A percentile compares a stretch with the other conserved stretches of the same genome.
phyloP scores from a whole-genome alignment of 2,797 vertebrate species.

The Oreortyx pictus region DNA sequence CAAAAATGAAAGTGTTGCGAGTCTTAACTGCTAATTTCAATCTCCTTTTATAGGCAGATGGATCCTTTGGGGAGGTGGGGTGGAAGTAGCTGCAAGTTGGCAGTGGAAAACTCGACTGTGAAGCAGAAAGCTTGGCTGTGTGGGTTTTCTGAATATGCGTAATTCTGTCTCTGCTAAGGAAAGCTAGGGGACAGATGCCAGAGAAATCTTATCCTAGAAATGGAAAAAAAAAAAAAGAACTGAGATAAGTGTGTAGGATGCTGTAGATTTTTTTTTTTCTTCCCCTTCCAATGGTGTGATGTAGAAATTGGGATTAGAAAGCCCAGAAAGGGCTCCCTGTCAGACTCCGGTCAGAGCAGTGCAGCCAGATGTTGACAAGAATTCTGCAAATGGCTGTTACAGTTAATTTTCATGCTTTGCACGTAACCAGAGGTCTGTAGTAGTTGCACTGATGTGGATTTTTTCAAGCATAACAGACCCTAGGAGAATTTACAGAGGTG shows the following conservation, averaged over 20 bases:
- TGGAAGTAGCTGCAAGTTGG: constrained; percentile 42
- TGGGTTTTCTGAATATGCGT: constrained; percentile 60
- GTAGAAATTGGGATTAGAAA: background rate
- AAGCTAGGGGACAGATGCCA: constrained; percentile 60
- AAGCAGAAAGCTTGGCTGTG: constrained; percentile 52
- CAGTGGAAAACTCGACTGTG: constrained; percentile 41
- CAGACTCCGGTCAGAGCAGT: fast-evolving
- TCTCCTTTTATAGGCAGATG: constrained; percentile 67
- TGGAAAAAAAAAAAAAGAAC: constrained; percentile 13
- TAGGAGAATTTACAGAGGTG: background rate
- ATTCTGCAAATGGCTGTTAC: background rate
- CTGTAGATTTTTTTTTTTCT: background rate
- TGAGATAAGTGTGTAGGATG: constrained; percentile 43
- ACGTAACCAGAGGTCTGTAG: background rate
- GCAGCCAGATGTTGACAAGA: background rate
- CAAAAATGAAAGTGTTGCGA: background rate
- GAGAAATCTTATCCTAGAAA: constrained; percentile 65
- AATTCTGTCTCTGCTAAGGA: constrained; percentile 64
- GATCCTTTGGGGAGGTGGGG: background rate
- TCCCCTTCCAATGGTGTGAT: background rate
- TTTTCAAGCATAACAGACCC: background rate
- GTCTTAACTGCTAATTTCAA: background rate
- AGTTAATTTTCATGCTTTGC: background rate
- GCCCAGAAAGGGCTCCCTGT: background rate
- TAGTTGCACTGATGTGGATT: background rate